Evolutionary conservation across 2,797 vertebrate species (phyloP).

Genomic region (Coilia nasus): DNA sequence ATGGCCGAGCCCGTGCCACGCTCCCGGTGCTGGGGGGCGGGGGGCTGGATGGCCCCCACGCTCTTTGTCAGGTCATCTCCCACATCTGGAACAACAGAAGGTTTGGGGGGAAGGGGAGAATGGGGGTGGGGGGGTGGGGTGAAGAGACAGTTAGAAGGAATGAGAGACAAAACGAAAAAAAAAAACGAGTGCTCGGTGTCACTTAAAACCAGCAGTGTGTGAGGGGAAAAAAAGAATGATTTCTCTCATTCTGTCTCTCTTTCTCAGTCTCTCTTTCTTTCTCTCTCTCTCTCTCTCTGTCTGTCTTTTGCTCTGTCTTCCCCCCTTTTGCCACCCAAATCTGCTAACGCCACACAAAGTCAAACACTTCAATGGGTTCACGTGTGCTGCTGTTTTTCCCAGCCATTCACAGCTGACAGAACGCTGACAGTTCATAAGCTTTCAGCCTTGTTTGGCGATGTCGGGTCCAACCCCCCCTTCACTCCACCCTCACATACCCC

Average conservation of each 20-base stretch:
- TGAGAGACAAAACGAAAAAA: slow-evolving; percentile 63
- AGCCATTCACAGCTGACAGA: slow-evolving; percentile 86
- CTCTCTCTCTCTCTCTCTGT: slow-evolving; percentile 42
- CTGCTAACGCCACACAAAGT: slow-evolving; percentile 89
- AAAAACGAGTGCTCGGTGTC: slow-evolving; percentile 81
- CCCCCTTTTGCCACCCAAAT: slow-evolving; percentile 76
- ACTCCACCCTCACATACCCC: slow-evolving; percentile 52
- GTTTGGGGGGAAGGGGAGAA: slow-evolving; percentile 45
- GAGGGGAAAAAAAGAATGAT: slow-evolving; percentile 56
- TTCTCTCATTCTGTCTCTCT: slow-evolving; percentile 3
- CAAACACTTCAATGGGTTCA: slow-evolving; percentile 84
- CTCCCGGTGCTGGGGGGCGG: slow-evolving; percentile 90
- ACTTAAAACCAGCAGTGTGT: slow-evolving; percentile 83
- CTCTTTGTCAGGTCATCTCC: slow-evolving; percentile 93
- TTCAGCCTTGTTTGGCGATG: slow-evolving; percentile 74
- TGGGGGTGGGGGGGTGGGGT: background rate
- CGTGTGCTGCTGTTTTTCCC: slow-evolving; percentile 78
- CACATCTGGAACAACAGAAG: slow-evolving; percentile 80
- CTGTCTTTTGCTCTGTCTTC: slow-evolving; percentile 47
- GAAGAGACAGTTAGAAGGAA: slow-evolving; percentile 42
- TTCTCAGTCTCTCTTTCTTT: slow-evolving; percentile 39
- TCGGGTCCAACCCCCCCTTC: slow-evolving; percentile 64
- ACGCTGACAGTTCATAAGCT: slow-evolving; percentile 93
- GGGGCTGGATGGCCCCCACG: slow-evolving; percentile 82
- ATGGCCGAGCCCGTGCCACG: slow-evolving; percentile 88